These are phyloP conservation scores for Drepana arcuata DNA, from an alignment of 1,140 invertebrate species.

Conservation along the genomic window DNA sequence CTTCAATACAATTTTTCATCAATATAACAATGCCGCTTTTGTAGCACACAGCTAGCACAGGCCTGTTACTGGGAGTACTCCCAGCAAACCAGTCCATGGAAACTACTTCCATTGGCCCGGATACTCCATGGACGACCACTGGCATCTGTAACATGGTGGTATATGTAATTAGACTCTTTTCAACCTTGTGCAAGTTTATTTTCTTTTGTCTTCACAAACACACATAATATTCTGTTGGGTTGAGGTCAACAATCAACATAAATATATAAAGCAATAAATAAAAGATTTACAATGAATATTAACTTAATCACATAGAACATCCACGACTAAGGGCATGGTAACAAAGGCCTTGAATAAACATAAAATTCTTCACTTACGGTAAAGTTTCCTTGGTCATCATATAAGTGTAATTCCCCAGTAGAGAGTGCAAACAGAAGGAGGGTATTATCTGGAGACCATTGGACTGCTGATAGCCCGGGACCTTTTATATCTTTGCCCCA, in stretches of 20 bases:
- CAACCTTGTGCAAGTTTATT: too few relatives aligned
- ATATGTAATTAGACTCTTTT: not conserved
- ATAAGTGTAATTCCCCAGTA: conserved; percentile 94
- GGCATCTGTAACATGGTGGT: conserved; percentile 73
- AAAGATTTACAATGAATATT: too few relatives aligned
- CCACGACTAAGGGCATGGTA: too few relatives aligned
- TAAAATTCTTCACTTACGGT: conserved; percentile 53
- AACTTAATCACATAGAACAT: too few relatives aligned
- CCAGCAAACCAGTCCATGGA: conserved; percentile 92
- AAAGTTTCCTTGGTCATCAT: conserved; percentile 92
- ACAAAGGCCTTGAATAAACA: too few relatives aligned
- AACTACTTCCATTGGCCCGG: conserved; percentile 74
- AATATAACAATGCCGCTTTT: conserved; percentile 89
- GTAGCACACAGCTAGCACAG: conserved; percentile 89
- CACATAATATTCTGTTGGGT: too few relatives aligned
- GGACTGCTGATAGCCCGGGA: conserved; percentile 80
- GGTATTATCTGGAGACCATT: conserved; percentile 97
- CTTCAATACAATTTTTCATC: conserved; percentile 91
- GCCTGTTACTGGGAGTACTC: conserved; percentile 79
- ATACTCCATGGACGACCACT: conserved; percentile 76
- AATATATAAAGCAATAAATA: too few relatives aligned
- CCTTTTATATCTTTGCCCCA: conserved; percentile 98
- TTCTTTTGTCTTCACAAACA: too few relatives aligned
- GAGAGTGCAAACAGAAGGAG: conserved; percentile 91
- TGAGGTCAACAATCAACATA: too few relatives aligned